Base-by-base conservation (phyloP, 1,140 invertebrate genomes). In the Fopius arisanus region DNA sequence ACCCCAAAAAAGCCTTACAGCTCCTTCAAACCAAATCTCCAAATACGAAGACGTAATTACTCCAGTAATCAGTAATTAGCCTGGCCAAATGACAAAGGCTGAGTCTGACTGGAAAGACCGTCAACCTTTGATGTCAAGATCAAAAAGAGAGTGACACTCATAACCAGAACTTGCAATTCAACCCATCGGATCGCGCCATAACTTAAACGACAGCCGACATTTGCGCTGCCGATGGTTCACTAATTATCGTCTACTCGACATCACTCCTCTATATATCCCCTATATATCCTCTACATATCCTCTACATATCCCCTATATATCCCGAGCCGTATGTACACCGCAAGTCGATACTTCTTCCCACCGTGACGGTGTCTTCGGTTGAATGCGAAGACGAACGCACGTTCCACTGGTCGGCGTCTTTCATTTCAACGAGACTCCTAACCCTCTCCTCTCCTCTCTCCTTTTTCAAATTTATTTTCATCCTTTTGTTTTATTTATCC, bases 191-290 rank as follows among this genome's bases (percentile, higher is more conserved):
- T 73, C 48, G 72, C 54, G 66, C 72, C 66, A 73, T 73, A 73
- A 73, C 31, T 73, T 73, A 73, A 73, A 73, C 51, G 66, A 73
- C 72, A 73, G 72, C 72, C 66, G 72, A 73, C 72, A 73, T 73
- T 65, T 63, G 43, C 31, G 65, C 63, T 67, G 62, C 62, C 63
- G 72, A 73, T 73, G 43, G 48, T 66, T 73, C 72, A 73, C 72
- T 73, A 73, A 73, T 73, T 73, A 73, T 73, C 72, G 72, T 73
- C 66, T 73, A 29, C 72, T 73, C 65, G n/a, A 21, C 66, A 68
- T 67, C 48, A 51, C 41, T 40, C 66, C 68, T n/a, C n/a, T 33
- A 65, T 65, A 65, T 26, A 59, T n/a, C n/a, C n/a, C 21, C 6
- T 59, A 51, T 51, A 51, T 3, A 51, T n/a, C n/a, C n/a, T n/a